phyloP scores from a whole-genome alignment of 1,140 invertebrate species.

The Ceratina japonica region DNA sequence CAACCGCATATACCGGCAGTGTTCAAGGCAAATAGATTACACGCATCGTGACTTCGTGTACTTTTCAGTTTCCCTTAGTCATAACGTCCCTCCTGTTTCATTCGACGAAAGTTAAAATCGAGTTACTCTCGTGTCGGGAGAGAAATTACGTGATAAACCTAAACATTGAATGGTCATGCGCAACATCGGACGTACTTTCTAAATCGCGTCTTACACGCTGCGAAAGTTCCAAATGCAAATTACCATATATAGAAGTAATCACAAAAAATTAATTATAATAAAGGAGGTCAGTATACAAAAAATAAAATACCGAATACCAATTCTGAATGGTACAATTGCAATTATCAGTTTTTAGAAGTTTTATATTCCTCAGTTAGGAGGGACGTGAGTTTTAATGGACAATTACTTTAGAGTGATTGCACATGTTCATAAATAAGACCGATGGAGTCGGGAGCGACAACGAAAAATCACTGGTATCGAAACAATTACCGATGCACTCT shows the following conservation, averaged over 20 bases:
- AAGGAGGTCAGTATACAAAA: too few relatives aligned
- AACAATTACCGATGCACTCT: conserved; percentile 54
- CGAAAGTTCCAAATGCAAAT: neutral
- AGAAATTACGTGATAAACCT: conserved; percentile 1
- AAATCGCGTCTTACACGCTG: neutral
- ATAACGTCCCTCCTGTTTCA: neutral
- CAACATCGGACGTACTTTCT: too few relatives aligned
- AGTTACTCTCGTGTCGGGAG: neutral
- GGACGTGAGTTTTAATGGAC: neutral
- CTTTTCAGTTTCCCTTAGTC: conserved; percentile 15
- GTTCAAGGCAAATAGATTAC: conserved; percentile 33
- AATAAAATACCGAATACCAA: too few relatives aligned
- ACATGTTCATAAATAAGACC: neutral
- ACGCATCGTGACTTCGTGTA: conserved; percentile 6
- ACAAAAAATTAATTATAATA: too few relatives aligned
- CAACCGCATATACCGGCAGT: conserved; percentile 18
- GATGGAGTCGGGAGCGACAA: neutral
- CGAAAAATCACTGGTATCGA: conserved; percentile 29
- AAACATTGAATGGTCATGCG: neutral
- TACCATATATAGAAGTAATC: too few relatives aligned
- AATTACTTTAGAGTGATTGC: neutral
- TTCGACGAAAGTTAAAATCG: neutral
- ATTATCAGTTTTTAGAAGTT: too few relatives aligned
- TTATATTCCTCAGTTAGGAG: too few relatives aligned
- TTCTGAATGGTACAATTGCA: too few relatives aligned